These are phyloP conservation scores for Drosophila flavopinicola DNA, from an alignment of 2,888 invertebrate genomes.

Conservation along the genomic window DNA sequence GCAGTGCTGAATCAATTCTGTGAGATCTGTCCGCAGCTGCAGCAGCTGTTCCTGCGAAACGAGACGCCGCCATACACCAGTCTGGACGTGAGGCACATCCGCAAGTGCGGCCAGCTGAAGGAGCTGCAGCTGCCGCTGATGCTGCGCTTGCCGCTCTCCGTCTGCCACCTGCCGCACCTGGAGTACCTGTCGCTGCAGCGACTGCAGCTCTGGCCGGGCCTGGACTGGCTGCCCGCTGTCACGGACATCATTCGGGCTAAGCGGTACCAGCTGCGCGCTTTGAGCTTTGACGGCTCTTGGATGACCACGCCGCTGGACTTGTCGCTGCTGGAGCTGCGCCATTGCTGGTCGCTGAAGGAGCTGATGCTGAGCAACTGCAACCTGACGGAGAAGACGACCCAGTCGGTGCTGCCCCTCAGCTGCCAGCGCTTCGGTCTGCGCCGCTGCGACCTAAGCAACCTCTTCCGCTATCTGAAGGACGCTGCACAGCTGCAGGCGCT, in stretches of 20 bases:
- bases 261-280: constrained; percentile 15
- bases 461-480: background rate
- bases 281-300: constrained; percentile 52
- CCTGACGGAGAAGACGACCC: background rate
- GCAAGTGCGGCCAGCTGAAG: constrained; percentile 22
- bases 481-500: constrained; percentile 17
- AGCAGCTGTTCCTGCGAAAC: constrained; percentile 18
- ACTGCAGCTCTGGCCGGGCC: constrained; percentile 30
- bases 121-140: constrained; percentile 41
- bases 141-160: constrained; percentile 7
- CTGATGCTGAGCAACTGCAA: constrained; percentile 50
- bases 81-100: constrained; percentile 25
- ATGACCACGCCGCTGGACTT: constrained; percentile 29
- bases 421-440: constrained; percentile 39
- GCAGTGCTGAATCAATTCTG: constrained; percentile 2
- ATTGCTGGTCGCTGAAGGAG: constrained; percentile 44
- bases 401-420: constrained; percentile 34
- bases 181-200: constrained; percentile 37
- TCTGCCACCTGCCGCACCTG: constrained; percentile 32
- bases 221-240: constrained; percentile 43
- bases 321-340: constrained; percentile 21
- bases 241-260: constrained; percentile 38
- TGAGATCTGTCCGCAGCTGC: background rate
- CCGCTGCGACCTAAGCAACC: constrained; percentile 23
- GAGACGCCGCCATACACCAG: background rate